Evolutionary conservation across 1,140 invertebrate genomes (phyloP).

Genomic region (Diorhabda carinulata): DNA sequence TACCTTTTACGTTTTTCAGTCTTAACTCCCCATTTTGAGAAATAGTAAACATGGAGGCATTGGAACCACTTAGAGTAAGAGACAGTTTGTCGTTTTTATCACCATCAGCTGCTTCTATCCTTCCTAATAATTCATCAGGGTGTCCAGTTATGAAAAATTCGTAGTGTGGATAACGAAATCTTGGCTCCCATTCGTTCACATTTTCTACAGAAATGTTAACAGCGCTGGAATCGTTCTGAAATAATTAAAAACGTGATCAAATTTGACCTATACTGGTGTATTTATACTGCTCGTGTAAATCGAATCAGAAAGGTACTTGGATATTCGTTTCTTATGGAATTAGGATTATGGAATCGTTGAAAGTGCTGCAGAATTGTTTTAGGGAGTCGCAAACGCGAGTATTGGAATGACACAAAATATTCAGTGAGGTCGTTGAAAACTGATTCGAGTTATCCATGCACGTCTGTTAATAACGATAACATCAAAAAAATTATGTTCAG

Average conservation of each 20-base stretch:
- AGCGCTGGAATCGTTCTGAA: constrained; percentile 67
- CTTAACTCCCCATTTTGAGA: constrained; percentile 40
- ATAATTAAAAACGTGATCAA: constrained; percentile 30
- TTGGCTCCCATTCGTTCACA: constrained; percentile 90
- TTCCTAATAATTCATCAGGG: constrained; percentile 56
- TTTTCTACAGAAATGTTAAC: constrained; percentile 79
- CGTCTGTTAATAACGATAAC: no score
- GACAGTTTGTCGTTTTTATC: constrained; percentile 70
- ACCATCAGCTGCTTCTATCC: constrained; percentile 73
- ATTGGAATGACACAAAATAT: no score
- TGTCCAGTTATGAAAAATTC: constrained; percentile 67
- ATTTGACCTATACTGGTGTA: constrained; percentile 16
- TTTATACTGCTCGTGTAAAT: neutral
- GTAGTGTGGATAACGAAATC: constrained; percentile 82
- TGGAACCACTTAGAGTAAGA: constrained; percentile 66
- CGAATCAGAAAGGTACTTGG: neutral
- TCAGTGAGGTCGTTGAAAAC: no score
- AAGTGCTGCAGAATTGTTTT: no score
- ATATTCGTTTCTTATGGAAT: no score
- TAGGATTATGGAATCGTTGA: no score
- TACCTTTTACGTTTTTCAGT: constrained; percentile 27
- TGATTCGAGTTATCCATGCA: no score
- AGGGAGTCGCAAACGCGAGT: no score
- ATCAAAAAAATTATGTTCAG: no score
- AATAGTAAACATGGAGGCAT: constrained; percentile 51